A percentile compares a stretch with the other conserved stretches of the same genome.
Conservation (phyloP, 64 coral and sea anemone species). For the Stichodactyla helianthus region DNA sequence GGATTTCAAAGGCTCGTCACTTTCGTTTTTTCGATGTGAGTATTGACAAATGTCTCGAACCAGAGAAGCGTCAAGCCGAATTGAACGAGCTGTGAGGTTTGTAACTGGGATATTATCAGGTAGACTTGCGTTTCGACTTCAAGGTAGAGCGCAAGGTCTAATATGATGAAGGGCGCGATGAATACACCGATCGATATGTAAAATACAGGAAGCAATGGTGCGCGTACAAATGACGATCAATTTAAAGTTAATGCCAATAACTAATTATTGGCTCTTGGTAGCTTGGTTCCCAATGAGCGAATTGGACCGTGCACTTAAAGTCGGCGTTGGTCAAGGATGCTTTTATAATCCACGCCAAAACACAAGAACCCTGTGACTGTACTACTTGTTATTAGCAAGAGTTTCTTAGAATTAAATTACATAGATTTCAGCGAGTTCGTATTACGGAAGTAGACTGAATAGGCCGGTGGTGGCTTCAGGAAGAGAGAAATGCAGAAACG, state of each 20-base stretch:
- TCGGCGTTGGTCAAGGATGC: slow-evolving; percentile 6
- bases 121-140: not conserved
- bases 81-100: not conserved
- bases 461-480: not conserved
- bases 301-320: not conserved
- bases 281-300: not conserved
- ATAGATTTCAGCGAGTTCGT: not conserved
- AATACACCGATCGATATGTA: not conserved
- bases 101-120: not conserved
- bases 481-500: not conserved
- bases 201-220: not conserved
- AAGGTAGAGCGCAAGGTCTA: not conserved
- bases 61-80: not conserved
- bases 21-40: not conserved
- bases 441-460: not conserved
- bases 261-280: not conserved
- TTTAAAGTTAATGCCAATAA: slow-evolving; percentile 9
- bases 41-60: not conserved
- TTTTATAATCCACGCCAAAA: not conserved
- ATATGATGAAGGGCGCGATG: not conserved
- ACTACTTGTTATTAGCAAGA: not conserved
- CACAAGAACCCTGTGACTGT: not conserved
- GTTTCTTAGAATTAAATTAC: not conserved
- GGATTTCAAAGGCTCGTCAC: not conserved
- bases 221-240: slow-evolving; percentile 13